These are phyloP conservation scores for Agriopis leucophaearia DNA, from an alignment of 2,888 invertebrate genomes.

Conservation along the genomic window DNA sequence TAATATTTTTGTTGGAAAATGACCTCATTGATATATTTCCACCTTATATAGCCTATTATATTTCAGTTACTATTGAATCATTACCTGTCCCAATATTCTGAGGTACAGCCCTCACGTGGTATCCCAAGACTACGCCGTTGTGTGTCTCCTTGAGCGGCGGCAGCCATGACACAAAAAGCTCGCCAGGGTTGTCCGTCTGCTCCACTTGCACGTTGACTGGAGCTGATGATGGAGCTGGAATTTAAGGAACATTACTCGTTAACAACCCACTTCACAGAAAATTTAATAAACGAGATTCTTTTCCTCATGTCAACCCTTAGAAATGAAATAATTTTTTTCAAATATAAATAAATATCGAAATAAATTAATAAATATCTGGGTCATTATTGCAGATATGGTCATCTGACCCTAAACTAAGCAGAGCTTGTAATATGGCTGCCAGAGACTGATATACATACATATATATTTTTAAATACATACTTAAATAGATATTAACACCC, in stretches of 20 bases:
- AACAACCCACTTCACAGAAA: background rate
- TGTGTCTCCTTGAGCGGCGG: conserved; percentile 75
- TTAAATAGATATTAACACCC: no score
- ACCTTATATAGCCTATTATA: background rate
- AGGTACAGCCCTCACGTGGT: conserved; percentile 76
- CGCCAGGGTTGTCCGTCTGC: conserved; percentile 77
- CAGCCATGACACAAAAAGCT: conserved; percentile 74
- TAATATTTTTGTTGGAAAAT: no score
- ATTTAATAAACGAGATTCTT: background rate
- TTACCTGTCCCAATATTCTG: conserved; percentile 69
- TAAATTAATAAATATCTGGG: no score
- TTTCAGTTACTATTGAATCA: background rate
- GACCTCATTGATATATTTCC: no score
- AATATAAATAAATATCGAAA: no score
- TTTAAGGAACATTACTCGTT: background rate
- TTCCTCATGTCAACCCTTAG: no score
- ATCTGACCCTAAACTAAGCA: no score
- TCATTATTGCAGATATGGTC: no score
- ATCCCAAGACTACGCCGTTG: conserved; percentile 76
- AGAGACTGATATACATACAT: no score
- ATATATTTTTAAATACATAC: no score
- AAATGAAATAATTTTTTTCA: no score
- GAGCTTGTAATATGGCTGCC: no score
- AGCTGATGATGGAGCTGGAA: conserved; percentile 75
- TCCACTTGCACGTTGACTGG: conserved; percentile 75